A percentile compares a stretch with the other conserved stretches of the same genome.
phyloP scores from a whole-genome alignment of 2,797 vertebrate species.

The Myotis planiceps region DNA sequence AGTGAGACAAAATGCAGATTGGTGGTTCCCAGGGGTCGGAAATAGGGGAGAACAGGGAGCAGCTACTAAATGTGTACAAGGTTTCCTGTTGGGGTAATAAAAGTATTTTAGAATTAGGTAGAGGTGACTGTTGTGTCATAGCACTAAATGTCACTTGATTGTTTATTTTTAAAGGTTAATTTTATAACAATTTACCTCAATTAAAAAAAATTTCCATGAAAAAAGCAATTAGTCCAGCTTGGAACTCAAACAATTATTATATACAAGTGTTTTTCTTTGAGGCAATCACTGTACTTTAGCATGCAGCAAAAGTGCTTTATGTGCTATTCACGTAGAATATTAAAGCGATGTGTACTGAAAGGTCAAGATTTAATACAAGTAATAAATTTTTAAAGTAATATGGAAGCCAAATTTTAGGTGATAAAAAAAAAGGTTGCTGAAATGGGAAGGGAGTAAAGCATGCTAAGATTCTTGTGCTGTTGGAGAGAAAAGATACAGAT shows the following conservation, averaged over 20 bases:
- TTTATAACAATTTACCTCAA: background rate
- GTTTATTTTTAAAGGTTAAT: background rate
- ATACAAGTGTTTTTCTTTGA: background rate
- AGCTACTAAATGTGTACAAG: no score
- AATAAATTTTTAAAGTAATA: background rate
- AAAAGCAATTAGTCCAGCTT: background rate
- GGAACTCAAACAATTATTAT: background rate
- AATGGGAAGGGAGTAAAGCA: no score
- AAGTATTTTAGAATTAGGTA: no score
- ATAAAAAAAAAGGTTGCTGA: background rate
- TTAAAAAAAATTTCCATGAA: background rate
- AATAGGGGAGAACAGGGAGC: no score
- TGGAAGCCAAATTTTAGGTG: background rate
- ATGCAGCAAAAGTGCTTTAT: background rate
- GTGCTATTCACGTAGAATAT: background rate
- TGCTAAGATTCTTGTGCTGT: no score
- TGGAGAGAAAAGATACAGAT: no score
- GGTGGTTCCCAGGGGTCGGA: no score
- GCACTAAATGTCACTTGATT: background rate
- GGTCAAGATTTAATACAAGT: background rate
- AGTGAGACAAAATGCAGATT: background rate
- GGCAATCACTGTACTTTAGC: background rate
- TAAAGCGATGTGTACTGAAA: background rate
- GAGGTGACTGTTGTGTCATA: background rate
- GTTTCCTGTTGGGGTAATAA: no score